phyloP scores from a whole-genome alignment of 2,888 invertebrate species.

The Torymus texanus region DNA sequence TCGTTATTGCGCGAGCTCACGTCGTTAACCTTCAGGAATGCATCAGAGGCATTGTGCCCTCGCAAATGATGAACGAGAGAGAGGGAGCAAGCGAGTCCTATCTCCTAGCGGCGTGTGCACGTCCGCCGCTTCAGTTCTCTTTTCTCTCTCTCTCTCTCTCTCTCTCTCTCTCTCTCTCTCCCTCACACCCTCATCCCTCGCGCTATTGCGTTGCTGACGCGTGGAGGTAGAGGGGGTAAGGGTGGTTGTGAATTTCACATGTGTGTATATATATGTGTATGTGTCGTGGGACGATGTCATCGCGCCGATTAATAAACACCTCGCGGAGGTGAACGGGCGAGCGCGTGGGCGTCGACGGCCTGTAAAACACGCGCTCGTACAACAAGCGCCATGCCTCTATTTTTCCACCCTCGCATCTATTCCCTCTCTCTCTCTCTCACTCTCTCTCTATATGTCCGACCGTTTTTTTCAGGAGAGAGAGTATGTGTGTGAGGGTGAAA shows the following conservation, averaged over 20 bases:
- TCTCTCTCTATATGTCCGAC: neutral
- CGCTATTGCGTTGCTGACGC: no score
- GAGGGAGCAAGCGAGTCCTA: no score
- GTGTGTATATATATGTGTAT: no score
- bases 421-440: slow-evolving; percentile 7
- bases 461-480: slow-evolving; percentile 4
- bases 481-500: neutral
- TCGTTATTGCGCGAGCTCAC: slow-evolving; percentile 20
- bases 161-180: no score
- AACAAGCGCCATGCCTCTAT: no score
- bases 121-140: no score
- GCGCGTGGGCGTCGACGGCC: neutral
- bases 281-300: slow-evolving; percentile 38
- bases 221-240: no score
- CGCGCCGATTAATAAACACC: slow-evolving; percentile 60
- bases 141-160: no score
- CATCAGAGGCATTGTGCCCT: slow-evolving; percentile 19
- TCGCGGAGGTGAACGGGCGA: neutral
- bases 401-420: neutral
- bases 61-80: slow-evolving; percentile 22
- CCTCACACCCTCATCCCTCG: no score
- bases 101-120: no score
- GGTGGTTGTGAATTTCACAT: no score
- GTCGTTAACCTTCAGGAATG: slow-evolving; percentile 36
- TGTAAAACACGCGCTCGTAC: slow-evolving; percentile 44